Percentiles rank a stretch among this genome's conserved stretches.
phyloP scores from a whole-genome alignment of 2,797 vertebrate genomes.

The Anisognathus igniventris region DNA sequence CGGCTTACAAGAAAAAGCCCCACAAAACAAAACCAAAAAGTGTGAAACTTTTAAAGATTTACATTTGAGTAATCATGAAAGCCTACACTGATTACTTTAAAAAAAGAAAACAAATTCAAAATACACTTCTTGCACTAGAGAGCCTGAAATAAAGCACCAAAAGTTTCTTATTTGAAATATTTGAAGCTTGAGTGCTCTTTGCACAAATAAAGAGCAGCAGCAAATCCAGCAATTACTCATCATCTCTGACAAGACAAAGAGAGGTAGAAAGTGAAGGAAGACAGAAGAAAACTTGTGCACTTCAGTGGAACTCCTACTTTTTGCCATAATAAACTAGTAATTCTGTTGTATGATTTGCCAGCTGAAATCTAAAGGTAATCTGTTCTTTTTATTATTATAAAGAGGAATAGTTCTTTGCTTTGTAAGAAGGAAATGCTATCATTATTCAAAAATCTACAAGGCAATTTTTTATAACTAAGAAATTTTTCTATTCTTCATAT shows the following conservation, averaged over 20 bases:
- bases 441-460: not conserved
- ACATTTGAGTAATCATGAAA: not conserved
- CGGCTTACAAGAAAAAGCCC: not conserved
- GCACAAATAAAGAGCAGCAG: not conserved
- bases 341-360: not conserved
- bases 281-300: not conserved
- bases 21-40: not conserved
- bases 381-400: not conserved
- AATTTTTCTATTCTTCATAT: not conserved
- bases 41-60: not conserved
- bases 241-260: not conserved
- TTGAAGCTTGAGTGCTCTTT: not conserved
- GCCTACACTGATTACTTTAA: accelerated
- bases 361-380: not conserved
- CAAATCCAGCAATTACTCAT: not conserved
- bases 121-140: not conserved
- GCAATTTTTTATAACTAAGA: not conserved
- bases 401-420: not conserved
- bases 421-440: not conserved
- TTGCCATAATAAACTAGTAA: not conserved
- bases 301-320: not conserved
- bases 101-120: not conserved
- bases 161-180: not conserved
- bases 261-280: not conserved
- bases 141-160: not conserved